Conservation (phyloP, 2,113 vertebrate genomes). For the Ceyx margarethae region DNA sequence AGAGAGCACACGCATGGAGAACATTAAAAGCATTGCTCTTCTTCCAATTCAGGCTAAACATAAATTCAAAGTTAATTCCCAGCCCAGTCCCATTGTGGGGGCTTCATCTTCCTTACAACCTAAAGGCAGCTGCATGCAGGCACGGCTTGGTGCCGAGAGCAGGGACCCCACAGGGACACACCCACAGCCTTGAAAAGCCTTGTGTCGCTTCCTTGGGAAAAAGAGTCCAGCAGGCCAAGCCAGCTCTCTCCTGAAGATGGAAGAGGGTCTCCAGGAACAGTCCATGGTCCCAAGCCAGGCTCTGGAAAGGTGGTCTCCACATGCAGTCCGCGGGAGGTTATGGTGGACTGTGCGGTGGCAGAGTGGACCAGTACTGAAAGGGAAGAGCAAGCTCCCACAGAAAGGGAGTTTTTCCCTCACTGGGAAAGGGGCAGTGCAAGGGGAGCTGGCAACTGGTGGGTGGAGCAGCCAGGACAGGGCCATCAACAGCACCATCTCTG, state of each 20-base stretch:
- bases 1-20: conserved; percentile 23
- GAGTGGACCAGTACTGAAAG: background rate
- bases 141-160: fast-evolving
- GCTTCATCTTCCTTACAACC: background rate
- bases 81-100: background rate
- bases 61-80: conserved; percentile 42
- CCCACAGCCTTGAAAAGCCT: fast-evolving
- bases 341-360: background rate
- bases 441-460: background rate
- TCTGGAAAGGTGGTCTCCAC: background rate
- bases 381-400: conserved; percentile 26
- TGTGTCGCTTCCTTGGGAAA: background rate
- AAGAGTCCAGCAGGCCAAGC: background rate
- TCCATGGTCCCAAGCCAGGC: background rate
- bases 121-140: background rate
- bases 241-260: background rate
- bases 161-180: fast-evolving
- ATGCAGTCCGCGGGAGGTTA: background rate
- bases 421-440: background rate
- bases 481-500: background rate
- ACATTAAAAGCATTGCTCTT: conserved; percentile 48
- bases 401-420: background rate
- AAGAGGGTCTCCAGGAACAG: background rate
- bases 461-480: background rate
- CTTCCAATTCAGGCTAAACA: conserved; percentile 20